Conservation (phyloP, 2,888 invertebrate genomes). For the Megastigmus dorsalis region DNA sequence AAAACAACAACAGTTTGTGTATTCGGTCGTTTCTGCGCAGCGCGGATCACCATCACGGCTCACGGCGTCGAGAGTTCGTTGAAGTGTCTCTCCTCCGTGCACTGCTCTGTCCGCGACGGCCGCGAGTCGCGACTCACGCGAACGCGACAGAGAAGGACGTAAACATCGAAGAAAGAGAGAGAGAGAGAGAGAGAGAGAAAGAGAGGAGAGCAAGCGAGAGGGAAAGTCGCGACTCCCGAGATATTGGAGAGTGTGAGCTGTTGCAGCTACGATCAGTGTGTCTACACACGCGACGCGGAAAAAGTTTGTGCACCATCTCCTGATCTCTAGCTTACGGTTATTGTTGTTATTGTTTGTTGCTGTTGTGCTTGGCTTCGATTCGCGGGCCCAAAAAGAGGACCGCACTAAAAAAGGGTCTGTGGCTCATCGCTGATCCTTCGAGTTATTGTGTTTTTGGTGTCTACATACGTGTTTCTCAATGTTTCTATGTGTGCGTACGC, state of each 20-base stretch:
- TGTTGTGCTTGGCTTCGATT: background rate
- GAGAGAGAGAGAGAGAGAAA: background rate
- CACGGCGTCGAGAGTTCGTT: slow-evolving; percentile 12
- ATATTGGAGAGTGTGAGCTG: background rate
- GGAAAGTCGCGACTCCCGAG: background rate
- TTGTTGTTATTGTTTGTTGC: background rate
- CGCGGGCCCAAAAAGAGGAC: no score
- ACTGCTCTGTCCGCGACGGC: background rate
- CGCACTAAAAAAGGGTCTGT: no score
- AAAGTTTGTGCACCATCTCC: no score
- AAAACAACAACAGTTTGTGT: slow-evolving; percentile 44
- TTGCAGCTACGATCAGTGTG: background rate
- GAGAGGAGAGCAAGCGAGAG: slow-evolving; percentile 13
- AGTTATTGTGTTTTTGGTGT: no score
- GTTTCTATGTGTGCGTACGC: background rate
- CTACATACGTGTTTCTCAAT: background rate
- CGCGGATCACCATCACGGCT: no score
- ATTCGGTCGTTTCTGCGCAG: slow-evolving; percentile 33
- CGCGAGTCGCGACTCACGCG: background rate
- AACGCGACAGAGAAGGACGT: slow-evolving; percentile 2
- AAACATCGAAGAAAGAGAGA: background rate
- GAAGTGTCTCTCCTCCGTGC: slow-evolving; percentile 22
- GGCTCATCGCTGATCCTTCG: no score
- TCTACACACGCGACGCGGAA: background rate
- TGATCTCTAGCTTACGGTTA: no score